Evolutionary conservation across 2,797 vertebrate genomes (phyloP), one percentile per base, ranked within the genome.

Genomic region (Poecilia picta): DNA sequence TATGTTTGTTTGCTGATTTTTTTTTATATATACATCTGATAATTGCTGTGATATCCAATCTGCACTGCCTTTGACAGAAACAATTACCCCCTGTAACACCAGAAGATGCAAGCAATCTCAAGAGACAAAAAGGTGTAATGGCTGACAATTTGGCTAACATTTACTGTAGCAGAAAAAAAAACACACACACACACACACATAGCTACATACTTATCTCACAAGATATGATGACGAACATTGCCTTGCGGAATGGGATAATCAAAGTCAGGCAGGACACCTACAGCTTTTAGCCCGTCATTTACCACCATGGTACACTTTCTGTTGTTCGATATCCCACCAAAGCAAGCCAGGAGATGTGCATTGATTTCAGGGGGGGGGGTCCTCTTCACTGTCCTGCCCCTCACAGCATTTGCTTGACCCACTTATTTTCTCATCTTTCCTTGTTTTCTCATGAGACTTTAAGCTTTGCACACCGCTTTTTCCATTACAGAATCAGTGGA

Each of bases 391-490:
- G 86, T 88, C 82, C 87, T 94, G 87, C 91, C 94, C 95, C 94
- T 95, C 91, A 93, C 73, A 88, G 93, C 92, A 92, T 57, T 87
- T 86, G 91, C 94, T 94, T 96, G 95, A 96, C 95, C 95, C 96
- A 96, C 96, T 96, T 96, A 96, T 96, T 95, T 95, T 95, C 95
- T 96, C 95, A 95, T 96, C 95, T 95, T 96, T 95, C 95, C 91
- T 88, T 89, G 90, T 94, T 94, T 93, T 93, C 96, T 95, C 95
- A 83, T 85, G 95, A 95, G 95, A 94, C 89, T 94, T 33, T 95
- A 93, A 91, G 91, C 90, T 93, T 72, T 94, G 93, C 92, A 91
- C 88, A 81, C 88, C 91, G 93, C 91, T 93, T 95, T 94, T 86
- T 89, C 94, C 92, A 95, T 95, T 95, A 95, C 92, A 89, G 77